Percentiles rank a stretch among this genome's conserved stretches.
phyloP scores from a whole-genome alignment of 2,888 invertebrate genomes.

The Drosophila histrio region DNA sequence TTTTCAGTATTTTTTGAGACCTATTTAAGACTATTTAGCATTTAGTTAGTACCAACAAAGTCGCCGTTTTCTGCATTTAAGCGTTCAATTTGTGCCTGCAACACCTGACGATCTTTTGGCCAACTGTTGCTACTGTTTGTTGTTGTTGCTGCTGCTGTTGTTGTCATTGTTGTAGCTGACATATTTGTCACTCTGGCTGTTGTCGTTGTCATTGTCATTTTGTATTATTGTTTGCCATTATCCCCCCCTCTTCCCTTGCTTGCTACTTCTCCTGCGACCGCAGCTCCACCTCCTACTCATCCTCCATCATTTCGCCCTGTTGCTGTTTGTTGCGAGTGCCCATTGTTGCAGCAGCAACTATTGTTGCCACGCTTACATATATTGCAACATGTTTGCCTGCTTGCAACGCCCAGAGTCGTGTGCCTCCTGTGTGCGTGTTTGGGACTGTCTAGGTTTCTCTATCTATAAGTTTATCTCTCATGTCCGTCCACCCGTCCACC shows the following conservation, averaged over 20 bases:
- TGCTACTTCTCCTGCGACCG: background rate
- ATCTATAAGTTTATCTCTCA: slow-evolving; percentile 37
- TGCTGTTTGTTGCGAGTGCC: slow-evolving; percentile 18
- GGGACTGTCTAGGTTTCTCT: slow-evolving; percentile 35
- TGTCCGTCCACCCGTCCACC: background rate
- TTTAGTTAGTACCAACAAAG: too few relatives aligned
- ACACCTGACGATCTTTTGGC: slow-evolving; percentile 40
- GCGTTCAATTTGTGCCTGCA: background rate
- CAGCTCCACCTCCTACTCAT: slow-evolving; percentile 39
- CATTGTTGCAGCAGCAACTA: slow-evolving; percentile 49
- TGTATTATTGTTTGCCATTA: slow-evolving; percentile 49
- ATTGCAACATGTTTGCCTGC: slow-evolving; percentile 51
- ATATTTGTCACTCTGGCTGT: slow-evolving; percentile 54
- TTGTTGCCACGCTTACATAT: slow-evolving; percentile 57
- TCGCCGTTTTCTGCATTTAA: background rate
- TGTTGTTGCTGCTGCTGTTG: slow-evolving; percentile 19
- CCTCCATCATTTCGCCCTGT: slow-evolving; percentile 14
- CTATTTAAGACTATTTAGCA: too few relatives aligned
- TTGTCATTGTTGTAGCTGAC: slow-evolving; percentile 47
- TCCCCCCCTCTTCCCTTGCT: background rate
- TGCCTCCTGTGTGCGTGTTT: slow-evolving; percentile 56
- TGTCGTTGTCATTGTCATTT: slow-evolving; percentile 52
- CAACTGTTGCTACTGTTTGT: slow-evolving; percentile 34
- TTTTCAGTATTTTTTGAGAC: too few relatives aligned
- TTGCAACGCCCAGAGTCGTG: slow-evolving; percentile 55